Conservation (phyloP, 2,797 vertebrate genomes). For the Ibycter americanus region DNA sequence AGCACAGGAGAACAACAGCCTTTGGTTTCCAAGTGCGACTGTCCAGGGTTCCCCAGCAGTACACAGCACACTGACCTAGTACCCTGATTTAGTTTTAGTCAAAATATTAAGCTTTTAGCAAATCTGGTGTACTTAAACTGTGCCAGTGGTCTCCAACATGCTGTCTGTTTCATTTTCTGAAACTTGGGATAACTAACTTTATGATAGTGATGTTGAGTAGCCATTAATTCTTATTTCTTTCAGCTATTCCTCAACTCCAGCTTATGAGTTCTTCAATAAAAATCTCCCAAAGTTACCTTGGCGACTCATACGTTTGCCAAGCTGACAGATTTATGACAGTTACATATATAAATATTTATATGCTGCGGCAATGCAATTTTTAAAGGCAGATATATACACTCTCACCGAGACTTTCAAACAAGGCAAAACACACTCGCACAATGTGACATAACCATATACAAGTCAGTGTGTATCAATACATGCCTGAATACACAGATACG, state of each 20-base stretch:
- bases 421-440: neutral
- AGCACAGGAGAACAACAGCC: neutral
- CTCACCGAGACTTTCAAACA: slow-evolving; percentile 21
- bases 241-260: slow-evolving; percentile 51
- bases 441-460: neutral
- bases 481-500: neutral
- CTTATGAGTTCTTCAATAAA: slow-evolving; percentile 65
- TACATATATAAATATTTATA: slow-evolving; percentile 83
- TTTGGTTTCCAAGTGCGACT: neutral
- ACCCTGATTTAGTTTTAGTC: neutral
- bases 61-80: neutral
- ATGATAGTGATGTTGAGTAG: slow-evolving; percentile 23
- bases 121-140: neutral
- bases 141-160: neutral
- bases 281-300: slow-evolving; percentile 78
- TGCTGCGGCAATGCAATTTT: slow-evolving; percentile 77
- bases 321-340: slow-evolving; percentile 79
- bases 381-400: slow-evolving; percentile 60
- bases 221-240: slow-evolving; percentile 60
- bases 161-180: slow-evolving; percentile 33
- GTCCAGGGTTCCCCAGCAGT: neutral
- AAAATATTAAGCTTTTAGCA: neutral
- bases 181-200: slow-evolving; percentile 60
- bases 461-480: neutral
- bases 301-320: slow-evolving; percentile 76